Evolutionary conservation across 2,797 vertebrate genomes (phyloP).

Genomic region (Pseudotriccus pelzelni): DNA sequence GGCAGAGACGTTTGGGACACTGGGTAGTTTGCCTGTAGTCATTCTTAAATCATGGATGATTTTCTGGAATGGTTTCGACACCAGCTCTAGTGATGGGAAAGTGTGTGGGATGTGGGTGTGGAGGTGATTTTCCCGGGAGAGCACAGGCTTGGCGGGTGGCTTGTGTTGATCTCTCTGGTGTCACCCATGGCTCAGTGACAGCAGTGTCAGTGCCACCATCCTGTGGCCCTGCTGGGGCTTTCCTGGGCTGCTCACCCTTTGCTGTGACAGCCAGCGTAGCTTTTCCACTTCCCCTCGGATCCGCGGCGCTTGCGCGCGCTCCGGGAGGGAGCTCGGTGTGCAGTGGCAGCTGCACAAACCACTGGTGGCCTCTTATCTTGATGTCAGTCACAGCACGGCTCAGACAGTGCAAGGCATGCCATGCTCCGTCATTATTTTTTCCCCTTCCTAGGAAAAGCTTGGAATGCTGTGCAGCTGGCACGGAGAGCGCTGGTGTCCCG

Average conservation of each 20-base stretch:
- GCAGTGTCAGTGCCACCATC: not conserved
- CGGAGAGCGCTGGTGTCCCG: accelerated
- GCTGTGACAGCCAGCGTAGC: not conserved
- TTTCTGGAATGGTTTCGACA: not conserved
- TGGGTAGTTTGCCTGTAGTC: accelerated
- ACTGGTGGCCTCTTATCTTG: accelerated
- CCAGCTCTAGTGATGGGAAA: not conserved
- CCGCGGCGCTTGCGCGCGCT: accelerated
- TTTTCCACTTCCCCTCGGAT: not conserved
- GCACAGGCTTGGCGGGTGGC: not conserved
- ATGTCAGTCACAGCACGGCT: accelerated
- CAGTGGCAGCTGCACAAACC: accelerated
- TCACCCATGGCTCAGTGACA: accelerated
- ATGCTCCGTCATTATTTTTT: accelerated
- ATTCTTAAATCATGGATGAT: not conserved
- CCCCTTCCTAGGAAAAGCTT: not conserved
- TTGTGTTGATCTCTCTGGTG: not conserved
- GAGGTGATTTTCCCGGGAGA: not conserved
- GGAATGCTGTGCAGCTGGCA: accelerated
- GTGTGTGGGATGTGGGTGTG: accelerated
- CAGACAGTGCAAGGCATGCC: not conserved
- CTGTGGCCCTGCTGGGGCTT: accelerated
- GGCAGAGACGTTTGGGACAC: not conserved
- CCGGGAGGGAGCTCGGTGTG: accelerated
- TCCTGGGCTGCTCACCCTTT: not conserved